Evolutionary conservation across 2,888 invertebrate genomes (phyloP), one percentile per base, ranked within the genome.

Genomic region (Margaritifera margaritifera): DNA sequence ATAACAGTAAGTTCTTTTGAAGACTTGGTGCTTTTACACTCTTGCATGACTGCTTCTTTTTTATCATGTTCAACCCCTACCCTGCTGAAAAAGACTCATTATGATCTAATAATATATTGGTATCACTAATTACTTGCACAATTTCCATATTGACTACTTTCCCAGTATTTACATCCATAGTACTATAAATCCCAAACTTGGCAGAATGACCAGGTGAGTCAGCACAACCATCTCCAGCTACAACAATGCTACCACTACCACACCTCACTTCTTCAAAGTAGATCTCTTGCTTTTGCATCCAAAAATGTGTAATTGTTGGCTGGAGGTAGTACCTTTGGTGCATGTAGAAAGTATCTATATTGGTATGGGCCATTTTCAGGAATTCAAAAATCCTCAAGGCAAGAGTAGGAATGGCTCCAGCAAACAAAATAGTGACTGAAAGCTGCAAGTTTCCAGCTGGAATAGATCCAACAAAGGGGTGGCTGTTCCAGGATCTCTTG

Each of bases 131-230:
- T 31, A 66, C 66, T 60, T 66, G 61, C 18, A 66, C 61, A 4
- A 71, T n/a, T 42, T 74, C 62, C 15, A 71, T 58, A 42, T 71
- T 65, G 53, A 68, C 15, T 20, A 74, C 66, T 24, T 64, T 64
- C 54, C 31, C 60, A 19, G 27, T 19, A 18, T 68, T 18, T n/a
- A 66, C 8, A n/a, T 70, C 74, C 57, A 74, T 20, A 25, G 62
- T 57, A 4, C 68, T 62, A 56, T 71, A 74, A 3, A 64, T 57
- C 22, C 70, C 66, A 59, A 61, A 73, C 51, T 73, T 57, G 53
- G 69, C 60, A 27, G 50, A 54, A 50, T 68, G 67, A n/a, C 71
- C 71, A 22, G 71, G 71, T 50, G 69, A 62, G 57, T 72, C 68
- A 22, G 62, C 58, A 20, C 68, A 53, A 11, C 68, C 65, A 69